phyloP scores from a whole-genome alignment of 2,113 vertebrate species.

The Pseudolaguvia tuberculata region DNA sequence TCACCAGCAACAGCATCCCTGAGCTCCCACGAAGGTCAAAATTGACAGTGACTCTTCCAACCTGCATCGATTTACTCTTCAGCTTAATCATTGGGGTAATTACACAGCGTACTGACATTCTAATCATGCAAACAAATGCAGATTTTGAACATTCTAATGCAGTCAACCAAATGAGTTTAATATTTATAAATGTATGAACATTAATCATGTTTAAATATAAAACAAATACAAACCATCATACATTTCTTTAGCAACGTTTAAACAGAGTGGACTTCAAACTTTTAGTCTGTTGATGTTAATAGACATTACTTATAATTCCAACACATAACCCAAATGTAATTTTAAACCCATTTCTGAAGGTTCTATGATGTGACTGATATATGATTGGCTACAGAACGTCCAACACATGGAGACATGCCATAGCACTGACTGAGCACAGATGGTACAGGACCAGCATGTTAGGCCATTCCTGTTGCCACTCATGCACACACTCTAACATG shows the following conservation, averaged over 20 bases:
- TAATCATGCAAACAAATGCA: constrained; percentile 61
- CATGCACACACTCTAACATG: constrained; percentile 26
- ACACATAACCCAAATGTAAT: no score
- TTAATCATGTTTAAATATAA: background rate
- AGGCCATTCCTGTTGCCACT: constrained; percentile 56
- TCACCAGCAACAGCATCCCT: constrained; percentile 57
- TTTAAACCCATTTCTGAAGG: background rate
- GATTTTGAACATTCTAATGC: constrained; percentile 47
- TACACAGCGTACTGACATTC: constrained; percentile 54
- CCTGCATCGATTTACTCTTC: constrained; percentile 65
- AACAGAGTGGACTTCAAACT: background rate
- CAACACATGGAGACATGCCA: constrained; percentile 56
- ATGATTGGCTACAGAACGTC: constrained; percentile 51
- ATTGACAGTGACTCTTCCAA: constrained; percentile 56
- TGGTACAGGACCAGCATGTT: constrained; percentile 68
- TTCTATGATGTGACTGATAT: constrained; percentile 11
- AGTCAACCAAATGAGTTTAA: constrained; percentile 22
- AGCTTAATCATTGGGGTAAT: constrained; percentile 55
- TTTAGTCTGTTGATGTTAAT: background rate
- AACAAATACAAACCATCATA: background rate
- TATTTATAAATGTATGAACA: background rate
- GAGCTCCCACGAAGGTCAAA: constrained; percentile 65
- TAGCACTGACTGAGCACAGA: constrained; percentile 67
- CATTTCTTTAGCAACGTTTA: background rate
- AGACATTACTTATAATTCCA: background rate